Evolutionary conservation across 2,888 invertebrate species (phyloP).

Genomic region (Unio pictorum): DNA sequence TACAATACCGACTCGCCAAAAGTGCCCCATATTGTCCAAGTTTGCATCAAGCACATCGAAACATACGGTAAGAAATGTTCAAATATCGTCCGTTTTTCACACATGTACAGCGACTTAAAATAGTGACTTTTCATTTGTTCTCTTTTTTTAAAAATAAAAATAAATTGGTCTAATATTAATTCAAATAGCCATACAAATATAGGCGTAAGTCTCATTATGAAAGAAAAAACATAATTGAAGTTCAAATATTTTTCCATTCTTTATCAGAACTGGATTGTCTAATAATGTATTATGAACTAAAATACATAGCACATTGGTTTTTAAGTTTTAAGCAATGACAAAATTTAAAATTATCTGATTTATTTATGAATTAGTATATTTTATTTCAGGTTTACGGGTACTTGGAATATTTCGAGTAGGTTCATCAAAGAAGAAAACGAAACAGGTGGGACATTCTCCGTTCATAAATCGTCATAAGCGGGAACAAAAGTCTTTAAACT

Average conservation of each 20-base stretch:
- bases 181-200: too few relatives aligned
- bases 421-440: constrained; percentile 90
- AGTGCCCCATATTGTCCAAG: constrained; percentile 84
- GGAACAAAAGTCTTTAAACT: too few relatives aligned
- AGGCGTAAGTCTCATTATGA: too few relatives aligned
- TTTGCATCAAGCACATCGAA: constrained; percentile 87
- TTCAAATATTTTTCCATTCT: too few relatives aligned
- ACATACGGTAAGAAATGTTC: constrained; percentile 76
- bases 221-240: too few relatives aligned
- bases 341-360: not conserved
- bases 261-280: too few relatives aligned
- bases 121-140: not conserved
- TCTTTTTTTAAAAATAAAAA: not conserved
- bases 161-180: not conserved
- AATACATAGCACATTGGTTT: not conserved
- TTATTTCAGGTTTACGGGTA: constrained; percentile 78
- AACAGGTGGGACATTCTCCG: constrained; percentile 79
- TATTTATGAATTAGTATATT: constrained; percentile 1
- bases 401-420: constrained; percentile 94
- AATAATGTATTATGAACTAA: too few relatives aligned
- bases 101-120: not conserved
- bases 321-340: not conserved
- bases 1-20: constrained; percentile 62
- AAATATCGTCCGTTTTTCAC: not conserved
- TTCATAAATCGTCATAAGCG: too few relatives aligned